Evolutionary conservation across 2,113 vertebrate species (phyloP).

Genomic region (Spermophilus dauricus): DNA sequence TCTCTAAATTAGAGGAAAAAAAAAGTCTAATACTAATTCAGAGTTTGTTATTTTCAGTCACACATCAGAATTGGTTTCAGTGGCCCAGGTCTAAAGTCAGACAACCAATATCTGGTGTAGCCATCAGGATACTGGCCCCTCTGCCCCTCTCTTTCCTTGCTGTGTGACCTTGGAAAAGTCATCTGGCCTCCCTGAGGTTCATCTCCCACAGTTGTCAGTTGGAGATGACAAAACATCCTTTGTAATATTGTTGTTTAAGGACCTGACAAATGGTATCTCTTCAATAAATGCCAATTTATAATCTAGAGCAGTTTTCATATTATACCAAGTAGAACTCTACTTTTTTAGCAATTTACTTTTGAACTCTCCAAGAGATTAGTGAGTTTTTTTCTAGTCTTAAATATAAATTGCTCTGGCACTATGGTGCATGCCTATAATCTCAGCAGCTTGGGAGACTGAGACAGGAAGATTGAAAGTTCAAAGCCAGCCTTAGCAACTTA

Average conservation of each 20-base stretch:
- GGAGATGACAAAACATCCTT: background rate
- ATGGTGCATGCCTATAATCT: too few species aligned
- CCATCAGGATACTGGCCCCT: background rate
- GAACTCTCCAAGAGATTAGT: background rate
- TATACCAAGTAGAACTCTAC: background rate
- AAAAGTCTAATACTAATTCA: background rate
- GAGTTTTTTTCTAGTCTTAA: background rate
- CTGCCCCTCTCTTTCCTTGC: background rate
- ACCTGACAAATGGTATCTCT: background rate
- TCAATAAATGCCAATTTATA: background rate
- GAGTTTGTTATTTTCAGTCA: background rate
- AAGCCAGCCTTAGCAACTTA: too few species aligned
- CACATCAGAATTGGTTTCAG: background rate
- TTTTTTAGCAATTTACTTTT: background rate
- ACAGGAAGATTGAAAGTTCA: too few species aligned
- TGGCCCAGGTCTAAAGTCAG: background rate
- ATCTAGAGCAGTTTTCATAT: background rate
- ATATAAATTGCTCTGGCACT: background rate
- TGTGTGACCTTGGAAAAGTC: background rate
- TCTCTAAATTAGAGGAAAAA: background rate
- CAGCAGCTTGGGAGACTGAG: too few species aligned
- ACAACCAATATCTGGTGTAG: accelerated
- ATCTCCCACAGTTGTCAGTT: background rate
- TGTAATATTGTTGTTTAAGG: background rate
- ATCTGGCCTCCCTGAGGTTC: background rate